phyloP scores from a whole-genome alignment of 2,113 vertebrate genomes.

The Prionailurus viverrinus region DNA sequence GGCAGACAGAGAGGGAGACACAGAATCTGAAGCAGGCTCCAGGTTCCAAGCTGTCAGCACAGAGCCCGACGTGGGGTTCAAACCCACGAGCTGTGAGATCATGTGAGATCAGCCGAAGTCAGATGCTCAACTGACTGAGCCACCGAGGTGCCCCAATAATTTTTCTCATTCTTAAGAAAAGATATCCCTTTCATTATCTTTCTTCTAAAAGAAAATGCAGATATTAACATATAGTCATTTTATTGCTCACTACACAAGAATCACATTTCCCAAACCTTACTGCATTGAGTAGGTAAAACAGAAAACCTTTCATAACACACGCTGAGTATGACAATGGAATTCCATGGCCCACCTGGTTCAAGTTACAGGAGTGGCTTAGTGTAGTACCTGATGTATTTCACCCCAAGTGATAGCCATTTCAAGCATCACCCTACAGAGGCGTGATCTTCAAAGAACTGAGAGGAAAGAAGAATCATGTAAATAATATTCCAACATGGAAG shows the following conservation, averaged over 20 bases:
- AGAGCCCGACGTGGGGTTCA: too few species aligned
- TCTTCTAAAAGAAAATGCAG: constrained; percentile 35
- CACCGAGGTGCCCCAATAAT: neutral
- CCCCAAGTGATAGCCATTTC: neutral
- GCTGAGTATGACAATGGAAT: neutral
- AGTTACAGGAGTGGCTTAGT: neutral
- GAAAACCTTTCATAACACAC: neutral
- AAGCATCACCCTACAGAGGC: neutral
- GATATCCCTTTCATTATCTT: neutral
- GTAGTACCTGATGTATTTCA: neutral
- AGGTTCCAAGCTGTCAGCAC: too few species aligned
- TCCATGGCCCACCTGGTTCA: fast-evolving
- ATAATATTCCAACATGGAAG: constrained; percentile 29
- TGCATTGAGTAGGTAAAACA: neutral
- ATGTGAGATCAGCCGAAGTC: too few species aligned
- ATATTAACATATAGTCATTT: neutral
- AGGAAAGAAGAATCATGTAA: neutral
- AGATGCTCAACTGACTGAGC: too few species aligned
- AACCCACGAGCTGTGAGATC: too few species aligned
- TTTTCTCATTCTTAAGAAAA: constrained; percentile 54
- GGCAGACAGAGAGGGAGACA: too few species aligned
- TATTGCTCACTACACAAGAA: neutral
- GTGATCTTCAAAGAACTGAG: constrained; percentile 5
- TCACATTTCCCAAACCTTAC: neutral
- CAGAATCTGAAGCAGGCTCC: too few species aligned